phyloP scores from a whole-genome alignment of 2,797 vertebrate species.

The Sylvia borin region DNA sequence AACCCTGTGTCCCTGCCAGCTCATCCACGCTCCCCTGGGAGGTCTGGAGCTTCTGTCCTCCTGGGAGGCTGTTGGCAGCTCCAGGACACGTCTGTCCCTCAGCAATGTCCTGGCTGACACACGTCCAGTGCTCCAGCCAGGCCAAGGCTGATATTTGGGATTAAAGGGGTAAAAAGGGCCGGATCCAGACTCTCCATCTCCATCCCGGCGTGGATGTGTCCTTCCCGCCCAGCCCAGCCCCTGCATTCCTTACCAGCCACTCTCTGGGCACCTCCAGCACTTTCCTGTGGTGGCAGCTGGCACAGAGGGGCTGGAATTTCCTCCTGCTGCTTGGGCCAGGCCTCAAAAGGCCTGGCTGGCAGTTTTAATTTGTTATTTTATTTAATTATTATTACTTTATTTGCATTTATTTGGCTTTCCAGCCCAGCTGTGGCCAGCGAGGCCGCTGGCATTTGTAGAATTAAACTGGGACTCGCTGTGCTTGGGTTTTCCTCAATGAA shows the following conservation, averaged over 20 bases:
- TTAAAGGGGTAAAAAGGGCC: rapidly evolving
- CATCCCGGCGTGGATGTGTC: rapidly evolving
- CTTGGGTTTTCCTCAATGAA: neutral
- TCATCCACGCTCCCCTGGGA: neutral
- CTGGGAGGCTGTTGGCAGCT: neutral
- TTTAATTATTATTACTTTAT: neutral
- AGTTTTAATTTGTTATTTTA: neutral
- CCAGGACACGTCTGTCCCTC: neutral
- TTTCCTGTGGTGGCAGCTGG: neutral
- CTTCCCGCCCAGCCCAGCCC: neutral
- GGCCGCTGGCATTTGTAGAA: neutral
- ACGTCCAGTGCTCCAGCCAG: neutral
- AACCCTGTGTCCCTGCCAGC: rapidly evolving
- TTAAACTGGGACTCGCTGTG: neutral
- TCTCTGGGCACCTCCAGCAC: neutral
- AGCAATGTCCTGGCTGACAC: neutral
- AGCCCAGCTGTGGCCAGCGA: rapidly evolving
- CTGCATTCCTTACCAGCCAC: neutral
- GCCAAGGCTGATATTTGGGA: neutral
- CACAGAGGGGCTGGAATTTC: neutral
- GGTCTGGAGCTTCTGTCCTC: neutral
- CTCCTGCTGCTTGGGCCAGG: neutral
- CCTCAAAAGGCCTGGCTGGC: neutral
- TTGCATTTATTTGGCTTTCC: neutral
- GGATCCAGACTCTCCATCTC: neutral